phyloP scores from a whole-genome alignment of 2,888 invertebrate species.

The Tipula unca region DNA sequence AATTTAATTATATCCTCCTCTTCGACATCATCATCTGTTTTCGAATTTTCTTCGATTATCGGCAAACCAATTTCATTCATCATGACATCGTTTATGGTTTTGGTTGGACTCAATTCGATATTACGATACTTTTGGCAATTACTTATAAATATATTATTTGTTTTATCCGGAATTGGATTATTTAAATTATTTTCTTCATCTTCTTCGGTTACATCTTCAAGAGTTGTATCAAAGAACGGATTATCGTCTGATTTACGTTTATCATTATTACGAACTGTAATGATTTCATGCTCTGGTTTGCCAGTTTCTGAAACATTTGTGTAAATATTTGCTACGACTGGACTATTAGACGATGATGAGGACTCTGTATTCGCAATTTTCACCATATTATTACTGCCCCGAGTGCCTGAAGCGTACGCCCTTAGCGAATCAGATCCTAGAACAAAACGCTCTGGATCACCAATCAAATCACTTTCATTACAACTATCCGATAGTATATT shows the following conservation, averaged over 20 bases:
- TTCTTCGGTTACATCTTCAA: constrained; percentile 9
- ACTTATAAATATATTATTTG: constrained; percentile 8
- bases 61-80: constrained; percentile 39
- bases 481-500: constrained; percentile 58
- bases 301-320: constrained; percentile 55
- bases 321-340: constrained; percentile 50
- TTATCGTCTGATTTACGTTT: constrained; percentile 29
- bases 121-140: constrained; percentile 19
- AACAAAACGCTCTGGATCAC: constrained; percentile 36
- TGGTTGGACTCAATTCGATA: not conserved
- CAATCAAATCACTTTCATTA: constrained; percentile 45
- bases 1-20: constrained; percentile 29
- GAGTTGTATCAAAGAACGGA: constrained; percentile 15
- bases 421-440: constrained; percentile 39
- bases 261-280: constrained; percentile 32
- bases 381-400: constrained; percentile 30
- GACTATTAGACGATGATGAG: constrained; percentile 31
- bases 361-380: constrained; percentile 35
- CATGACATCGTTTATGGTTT: not conserved
- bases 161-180: not conserved
- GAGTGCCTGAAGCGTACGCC: not conserved
- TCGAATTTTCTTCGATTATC: constrained; percentile 20
- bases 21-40: constrained; percentile 21
- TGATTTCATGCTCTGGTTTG: constrained; percentile 51
- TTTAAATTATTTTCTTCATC: constrained; percentile 16